A percentile compares a stretch with the other conserved stretches of the same genome.
These are phyloP conservation scores for Cetonia aurata DNA, from an alignment of 2,888 invertebrate genomes.

Conservation along the genomic window DNA sequence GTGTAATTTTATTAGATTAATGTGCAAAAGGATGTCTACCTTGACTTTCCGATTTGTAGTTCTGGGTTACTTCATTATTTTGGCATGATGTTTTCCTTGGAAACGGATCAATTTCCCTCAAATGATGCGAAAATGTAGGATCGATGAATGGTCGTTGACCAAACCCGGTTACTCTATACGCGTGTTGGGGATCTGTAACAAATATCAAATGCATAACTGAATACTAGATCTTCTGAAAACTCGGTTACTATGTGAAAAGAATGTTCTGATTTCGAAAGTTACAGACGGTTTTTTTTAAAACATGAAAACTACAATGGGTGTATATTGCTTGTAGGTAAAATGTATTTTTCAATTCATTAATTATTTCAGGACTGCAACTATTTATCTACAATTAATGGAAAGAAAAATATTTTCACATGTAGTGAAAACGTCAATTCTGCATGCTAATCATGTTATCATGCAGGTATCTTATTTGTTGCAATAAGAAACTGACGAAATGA, in stretches of 20 bases:
- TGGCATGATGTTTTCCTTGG: conserved; percentile 70
- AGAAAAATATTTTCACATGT: too few species aligned
- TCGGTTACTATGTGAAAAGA: too few species aligned
- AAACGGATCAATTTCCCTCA: conserved; percentile 78
- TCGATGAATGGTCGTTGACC: conserved; percentile 80
- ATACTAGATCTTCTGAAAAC: not conserved
- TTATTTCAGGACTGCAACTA: too few species aligned
- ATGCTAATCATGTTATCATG: too few species aligned
- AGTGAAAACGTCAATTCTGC: too few species aligned
- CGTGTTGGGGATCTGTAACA: conserved; percentile 69
- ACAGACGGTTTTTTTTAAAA: too few species aligned
- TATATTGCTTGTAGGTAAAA: too few species aligned
- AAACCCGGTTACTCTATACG: conserved; percentile 80
- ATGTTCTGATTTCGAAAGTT: too few species aligned
- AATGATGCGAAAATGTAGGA: conserved; percentile 74
- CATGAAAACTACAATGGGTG: too few species aligned
- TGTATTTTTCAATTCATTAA: too few species aligned
- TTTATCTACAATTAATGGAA: too few species aligned
- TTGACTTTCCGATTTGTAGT: conserved; percentile 53
- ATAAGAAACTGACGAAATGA: conserved; percentile 3
- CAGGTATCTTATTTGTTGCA: not conserved
- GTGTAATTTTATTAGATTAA: not conserved
- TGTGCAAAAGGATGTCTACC: conserved; percentile 47
- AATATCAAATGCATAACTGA: conserved; percentile 38
- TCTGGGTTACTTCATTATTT: conserved; percentile 55